Base-by-base conservation (phyloP, 2,888 invertebrate species). In the Thymelicus sylvestris region DNA sequence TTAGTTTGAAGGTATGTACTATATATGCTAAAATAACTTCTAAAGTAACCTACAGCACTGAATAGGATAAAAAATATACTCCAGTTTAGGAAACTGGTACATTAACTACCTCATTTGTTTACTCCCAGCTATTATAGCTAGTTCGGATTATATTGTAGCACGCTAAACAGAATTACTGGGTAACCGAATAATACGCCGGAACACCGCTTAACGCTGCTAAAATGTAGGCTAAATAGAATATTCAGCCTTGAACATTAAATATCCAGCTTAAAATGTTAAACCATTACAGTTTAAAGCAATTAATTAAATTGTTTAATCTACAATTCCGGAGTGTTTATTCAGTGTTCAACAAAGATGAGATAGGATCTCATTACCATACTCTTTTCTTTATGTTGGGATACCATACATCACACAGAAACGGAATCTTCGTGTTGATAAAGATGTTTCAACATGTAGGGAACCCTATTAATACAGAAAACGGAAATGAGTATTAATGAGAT, bases 171-270 rank as follows among this genome's bases (percentile, higher is more conserved):
- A 64, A 64, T 64, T 64, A 39, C 19, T 62, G 44, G 52, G 50
- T 52, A 64, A 64, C 50, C 52, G 52, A 64, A 52, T 64, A 52
- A 50, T 64, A 50, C 31, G 31, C 39, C 64, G 52, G 52, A 50
- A 64, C 39, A 52, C 31, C 50, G 38, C 64, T 64, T 64, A 50
- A 64, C 64, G 38, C 15, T 50, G 15, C 52, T 62, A 24, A 63
- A 63, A 39, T 64, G 64, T 64, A 38, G 50, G 52, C 50, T 64
- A 64, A 63, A 64, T 64, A 52, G 64, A 52, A 64, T 52, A 63
- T 52, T 64, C 48, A 64, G 52, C 31, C 64, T 63, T 31, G n/a
- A 52, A 64, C 15, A 52, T 15, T 39, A 50, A 64, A 63, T 50
- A 44, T 24, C 44, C 24, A 63, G 48, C 24, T 63, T 48, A 38